Evolutionary conservation across 2,888 invertebrate genomes (phyloP).

Genomic region (Andrena fulva): DNA sequence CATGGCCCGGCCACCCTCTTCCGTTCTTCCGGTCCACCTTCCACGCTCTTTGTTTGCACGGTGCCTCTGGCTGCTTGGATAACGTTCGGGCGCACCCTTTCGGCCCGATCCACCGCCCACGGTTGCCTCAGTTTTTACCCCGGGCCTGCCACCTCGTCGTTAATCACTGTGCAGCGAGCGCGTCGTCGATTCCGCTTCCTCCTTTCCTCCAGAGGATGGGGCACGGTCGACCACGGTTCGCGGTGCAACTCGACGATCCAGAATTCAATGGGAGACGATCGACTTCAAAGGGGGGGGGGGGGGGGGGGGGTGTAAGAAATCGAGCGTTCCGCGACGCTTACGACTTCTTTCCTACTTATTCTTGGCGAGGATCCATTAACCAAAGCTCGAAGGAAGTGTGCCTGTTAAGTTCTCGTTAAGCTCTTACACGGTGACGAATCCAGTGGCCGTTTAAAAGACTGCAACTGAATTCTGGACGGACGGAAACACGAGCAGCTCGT

Average conservation of each 20-base stretch:
- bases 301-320: conserved; percentile 7
- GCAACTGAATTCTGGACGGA: neutral
- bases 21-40: conserved; percentile 60
- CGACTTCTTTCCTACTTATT: neutral
- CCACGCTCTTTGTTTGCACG: conserved; percentile 65
- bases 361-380: neutral
- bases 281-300: conserved; percentile 27
- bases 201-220: neutral
- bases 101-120: conserved; percentile 35
- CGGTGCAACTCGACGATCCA: conserved; percentile 37
- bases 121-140: conserved; percentile 30
- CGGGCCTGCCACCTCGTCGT: conserved; percentile 46
- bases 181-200: conserved; percentile 55
- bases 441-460: neutral
- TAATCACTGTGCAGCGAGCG: conserved; percentile 63
- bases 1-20: conserved; percentile 46
- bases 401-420: conserved; percentile 11
- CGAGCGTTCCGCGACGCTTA: conserved; percentile 1
- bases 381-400: neutral
- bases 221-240: conserved; percentile 23
- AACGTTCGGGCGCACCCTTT: conserved; percentile 60
- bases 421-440: conserved; percentile 27
- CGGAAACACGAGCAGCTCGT: conserved; percentile 2
- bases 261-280: conserved; percentile 33
- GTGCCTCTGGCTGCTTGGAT: conserved; percentile 65